phyloP scores from a whole-genome alignment of 2,797 vertebrate species.

The Bradypodion pumilum region DNA sequence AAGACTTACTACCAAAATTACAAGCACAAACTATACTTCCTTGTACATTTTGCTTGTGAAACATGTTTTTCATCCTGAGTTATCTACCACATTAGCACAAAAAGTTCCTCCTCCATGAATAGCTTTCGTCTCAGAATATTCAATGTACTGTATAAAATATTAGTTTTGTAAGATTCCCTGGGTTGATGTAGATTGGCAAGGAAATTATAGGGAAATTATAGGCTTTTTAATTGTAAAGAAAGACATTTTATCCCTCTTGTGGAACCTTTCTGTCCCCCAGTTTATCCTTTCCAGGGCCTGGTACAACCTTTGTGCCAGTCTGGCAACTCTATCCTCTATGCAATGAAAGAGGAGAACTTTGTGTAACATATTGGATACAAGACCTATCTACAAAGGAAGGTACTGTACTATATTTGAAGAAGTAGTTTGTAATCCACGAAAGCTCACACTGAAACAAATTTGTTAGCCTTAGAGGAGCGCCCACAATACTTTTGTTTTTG shows the following conservation, averaged over 20 bases:
- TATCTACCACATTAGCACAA: neutral
- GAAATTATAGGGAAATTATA: neutral
- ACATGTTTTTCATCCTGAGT: neutral
- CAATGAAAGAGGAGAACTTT: neutral
- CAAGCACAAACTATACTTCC: neutral
- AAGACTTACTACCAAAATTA: neutral
- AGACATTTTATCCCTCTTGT: neutral
- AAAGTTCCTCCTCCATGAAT: neutral
- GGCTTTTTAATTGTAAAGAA: neutral
- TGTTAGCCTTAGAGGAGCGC: neutral
- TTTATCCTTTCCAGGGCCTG: no score
- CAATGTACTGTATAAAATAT: fast-evolving
- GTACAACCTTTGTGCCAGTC: neutral
- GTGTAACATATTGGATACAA: neutral
- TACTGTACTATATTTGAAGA: neutral
- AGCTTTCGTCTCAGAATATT: neutral
- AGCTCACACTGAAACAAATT: neutral
- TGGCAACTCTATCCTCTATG: neutral
- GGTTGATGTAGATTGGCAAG: neutral
- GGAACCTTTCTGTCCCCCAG: neutral
- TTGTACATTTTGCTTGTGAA: neutral
- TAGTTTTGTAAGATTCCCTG: fast-evolving
- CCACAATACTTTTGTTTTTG: neutral
- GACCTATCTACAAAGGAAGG: neutral
- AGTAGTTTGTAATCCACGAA: neutral